Evolutionary conservation across 2,797 vertebrate genomes (phyloP).

Genomic region (Toxotes lorentzi): DNA sequence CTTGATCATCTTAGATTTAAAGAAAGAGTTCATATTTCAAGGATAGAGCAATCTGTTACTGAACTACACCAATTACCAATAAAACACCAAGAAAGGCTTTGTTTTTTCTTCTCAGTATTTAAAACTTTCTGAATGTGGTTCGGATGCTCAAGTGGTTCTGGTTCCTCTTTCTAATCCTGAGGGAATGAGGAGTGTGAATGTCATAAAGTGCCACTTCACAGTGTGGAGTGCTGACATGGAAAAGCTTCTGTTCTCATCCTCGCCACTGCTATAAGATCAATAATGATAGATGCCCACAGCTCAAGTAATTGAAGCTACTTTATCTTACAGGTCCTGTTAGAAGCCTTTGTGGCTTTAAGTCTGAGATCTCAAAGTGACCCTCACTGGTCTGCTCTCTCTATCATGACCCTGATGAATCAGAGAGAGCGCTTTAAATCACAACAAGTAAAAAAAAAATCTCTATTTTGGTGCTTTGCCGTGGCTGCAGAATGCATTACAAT

Average conservation of each 20-base stretch:
- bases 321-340: conserved; percentile 55
- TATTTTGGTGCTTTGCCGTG: conserved; percentile 55
- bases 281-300: conserved; percentile 72
- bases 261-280: conserved; percentile 68
- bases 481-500: conserved; percentile 64
- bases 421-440: conserved; percentile 32
- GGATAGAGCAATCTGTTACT: background rate
- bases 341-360: conserved; percentile 49
- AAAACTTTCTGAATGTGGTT: conserved; percentile 30
- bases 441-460: conserved; percentile 27
- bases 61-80: conserved; percentile 27
- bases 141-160: conserved; percentile 26
- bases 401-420: conserved; percentile 44
- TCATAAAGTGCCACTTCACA: conserved; percentile 74
- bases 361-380: conserved; percentile 53
- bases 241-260: conserved; percentile 80
- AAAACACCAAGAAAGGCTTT: conserved; percentile 33
- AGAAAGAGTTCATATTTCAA: conserved; percentile 20
- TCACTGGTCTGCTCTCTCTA: conserved; percentile 12
- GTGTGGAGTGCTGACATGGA: conserved; percentile 76
- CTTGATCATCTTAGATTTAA: conserved; percentile 35
- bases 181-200: conserved; percentile 69
- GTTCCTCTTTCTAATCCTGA: conserved; percentile 41
- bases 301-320: conserved; percentile 57
- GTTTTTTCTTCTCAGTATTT: conserved; percentile 13